Evolutionary conservation across 2,113 vertebrate species (phyloP).

Genomic region (Pica pica): DNA sequence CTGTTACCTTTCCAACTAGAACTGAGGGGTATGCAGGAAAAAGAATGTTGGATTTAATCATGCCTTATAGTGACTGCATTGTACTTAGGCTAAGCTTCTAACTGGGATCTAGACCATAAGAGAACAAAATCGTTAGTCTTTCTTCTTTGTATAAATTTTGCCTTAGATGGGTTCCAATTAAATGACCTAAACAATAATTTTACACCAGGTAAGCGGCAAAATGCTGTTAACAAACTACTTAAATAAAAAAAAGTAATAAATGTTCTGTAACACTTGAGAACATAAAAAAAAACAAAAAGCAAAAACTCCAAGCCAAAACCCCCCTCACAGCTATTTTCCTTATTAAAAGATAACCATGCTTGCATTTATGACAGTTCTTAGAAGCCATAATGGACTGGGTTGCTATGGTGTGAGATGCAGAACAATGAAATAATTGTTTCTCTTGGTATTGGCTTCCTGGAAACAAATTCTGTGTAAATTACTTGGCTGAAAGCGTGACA

Average conservation of each 20-base stretch:
- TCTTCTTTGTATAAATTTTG: neutral
- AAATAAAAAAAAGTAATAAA: neutral
- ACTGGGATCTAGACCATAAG: slow-evolving; percentile 17
- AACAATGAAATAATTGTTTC: slow-evolving; percentile 66
- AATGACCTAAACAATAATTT: neutral
- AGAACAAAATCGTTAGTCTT: slow-evolving; percentile 39
- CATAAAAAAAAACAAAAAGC: neutral
- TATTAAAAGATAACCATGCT: slow-evolving; percentile 48
- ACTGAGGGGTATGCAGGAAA: slow-evolving; percentile 64
- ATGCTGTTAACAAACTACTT: neutral
- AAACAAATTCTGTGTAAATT: slow-evolving; percentile 59
- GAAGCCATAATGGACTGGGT: slow-evolving; percentile 36
- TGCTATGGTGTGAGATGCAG: slow-evolving; percentile 49
- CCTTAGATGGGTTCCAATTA: neutral
- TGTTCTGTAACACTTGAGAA: slow-evolving; percentile 9
- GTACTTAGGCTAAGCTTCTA: slow-evolving; percentile 44
- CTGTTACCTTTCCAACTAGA: slow-evolving; percentile 73
- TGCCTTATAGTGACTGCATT: slow-evolving; percentile 62
- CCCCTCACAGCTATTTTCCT: slow-evolving; percentile 5
- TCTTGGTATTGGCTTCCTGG: slow-evolving; percentile 57
- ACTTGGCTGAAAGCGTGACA: slow-evolving; percentile 31
- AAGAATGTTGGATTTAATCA: slow-evolving; percentile 69
- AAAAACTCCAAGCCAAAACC: neutral
- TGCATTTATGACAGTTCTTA: slow-evolving; percentile 50
- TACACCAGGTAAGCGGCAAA: slow-evolving; percentile 1